Evolutionary conservation across 2,797 vertebrate species (phyloP).

Genomic region (Agapornis canus): DNA sequence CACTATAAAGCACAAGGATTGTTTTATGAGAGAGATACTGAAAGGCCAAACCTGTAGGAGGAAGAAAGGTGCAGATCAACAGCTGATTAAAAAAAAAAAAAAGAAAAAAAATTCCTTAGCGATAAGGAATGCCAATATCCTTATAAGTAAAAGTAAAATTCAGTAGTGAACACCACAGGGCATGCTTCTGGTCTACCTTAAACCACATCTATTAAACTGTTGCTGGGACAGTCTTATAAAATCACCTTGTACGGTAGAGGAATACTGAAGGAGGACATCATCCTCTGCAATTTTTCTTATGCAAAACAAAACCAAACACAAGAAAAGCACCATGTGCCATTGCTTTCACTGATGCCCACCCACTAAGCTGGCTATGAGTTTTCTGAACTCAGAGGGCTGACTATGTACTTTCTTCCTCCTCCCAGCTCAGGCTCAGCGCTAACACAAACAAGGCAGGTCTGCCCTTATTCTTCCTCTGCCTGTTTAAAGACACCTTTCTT

Average conservation of each 20-base stretch:
- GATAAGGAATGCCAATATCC: neutral
- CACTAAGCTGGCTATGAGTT: slow-evolving; percentile 3
- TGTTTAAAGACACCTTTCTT: neutral
- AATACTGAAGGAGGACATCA: neutral
- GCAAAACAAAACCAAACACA: neutral
- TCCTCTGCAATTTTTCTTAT: neutral
- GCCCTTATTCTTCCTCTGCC: neutral
- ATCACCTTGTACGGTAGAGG: neutral
- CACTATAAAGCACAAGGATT: neutral
- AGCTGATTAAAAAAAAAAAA: neutral
- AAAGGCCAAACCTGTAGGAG: neutral
- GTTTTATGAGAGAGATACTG: neutral
- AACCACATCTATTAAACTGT: neutral
- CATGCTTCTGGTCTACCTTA: neutral
- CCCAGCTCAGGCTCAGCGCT: neutral
- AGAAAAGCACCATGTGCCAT: neutral
- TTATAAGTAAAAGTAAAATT: neutral
- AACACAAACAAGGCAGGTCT: slow-evolving; percentile 2
- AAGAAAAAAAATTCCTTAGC: neutral
- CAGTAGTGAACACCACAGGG: neutral
- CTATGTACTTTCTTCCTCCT: neutral
- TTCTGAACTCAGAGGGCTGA: neutral
- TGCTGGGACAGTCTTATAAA: neutral
- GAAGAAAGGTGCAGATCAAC: neutral
- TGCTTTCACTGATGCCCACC: slow-evolving; percentile 22